phyloP scores from a whole-genome alignment of 1,140 invertebrate genomes.

The Magallana angulata region DNA sequence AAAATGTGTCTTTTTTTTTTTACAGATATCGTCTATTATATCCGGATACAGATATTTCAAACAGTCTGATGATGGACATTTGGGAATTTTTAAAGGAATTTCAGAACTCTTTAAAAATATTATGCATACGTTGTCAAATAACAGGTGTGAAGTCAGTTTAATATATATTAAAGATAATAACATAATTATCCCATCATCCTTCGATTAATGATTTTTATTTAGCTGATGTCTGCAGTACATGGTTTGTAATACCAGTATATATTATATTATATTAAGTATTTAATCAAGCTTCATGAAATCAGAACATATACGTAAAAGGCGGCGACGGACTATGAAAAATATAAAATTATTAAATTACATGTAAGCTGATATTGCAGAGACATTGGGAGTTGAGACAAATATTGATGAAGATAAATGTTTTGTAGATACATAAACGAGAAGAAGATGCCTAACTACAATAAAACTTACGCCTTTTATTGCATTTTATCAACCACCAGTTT shows the following conservation, averaged over 20 bases:
- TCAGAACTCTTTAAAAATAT: slow-evolving; percentile 9
- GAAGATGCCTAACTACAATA: background rate
- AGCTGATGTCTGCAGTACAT: no score
- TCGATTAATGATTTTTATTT: no score
- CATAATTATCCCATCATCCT: no score
- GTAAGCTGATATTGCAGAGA: no score
- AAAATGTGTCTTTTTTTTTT: background rate
- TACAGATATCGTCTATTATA: background rate
- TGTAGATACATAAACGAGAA: background rate
- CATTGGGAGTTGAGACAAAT: no score
- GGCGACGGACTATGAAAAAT: no score
- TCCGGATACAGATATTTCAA: background rate
- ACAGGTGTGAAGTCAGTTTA: background rate
- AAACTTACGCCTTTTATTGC: background rate
- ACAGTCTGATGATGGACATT: background rate
- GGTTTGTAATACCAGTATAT: background rate
- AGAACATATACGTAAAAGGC: no score
- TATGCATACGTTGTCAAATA: background rate
- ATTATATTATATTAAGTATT: no score
- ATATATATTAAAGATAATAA: no score
- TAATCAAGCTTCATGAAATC: no score
- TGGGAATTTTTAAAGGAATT: slow-evolving; percentile 10
- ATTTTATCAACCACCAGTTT: background rate
- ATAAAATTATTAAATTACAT: no score
- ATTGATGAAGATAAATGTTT: background rate